Evolutionary conservation across 2,888 invertebrate genomes (phyloP).

Genomic region (Lathronympha strigana): DNA sequence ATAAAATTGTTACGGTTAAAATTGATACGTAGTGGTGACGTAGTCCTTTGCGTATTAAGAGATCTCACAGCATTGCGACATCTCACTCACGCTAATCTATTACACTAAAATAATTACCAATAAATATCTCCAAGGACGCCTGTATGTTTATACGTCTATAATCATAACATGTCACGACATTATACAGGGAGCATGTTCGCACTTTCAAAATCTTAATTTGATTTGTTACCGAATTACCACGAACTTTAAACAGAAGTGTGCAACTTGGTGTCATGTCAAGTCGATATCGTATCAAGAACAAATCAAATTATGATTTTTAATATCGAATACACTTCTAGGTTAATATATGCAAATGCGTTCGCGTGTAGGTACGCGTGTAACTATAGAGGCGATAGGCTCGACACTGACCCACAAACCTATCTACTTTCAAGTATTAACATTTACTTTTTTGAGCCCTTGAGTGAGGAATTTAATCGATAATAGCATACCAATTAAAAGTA

Average conservation of each 20-base stretch:
- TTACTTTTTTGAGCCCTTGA: conserved; percentile 31
- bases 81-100: conserved; percentile 13
- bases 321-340: too few species aligned
- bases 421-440: conserved; percentile 29
- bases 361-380: not conserved
- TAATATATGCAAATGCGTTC: not conserved
- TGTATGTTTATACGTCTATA: conserved; percentile 15
- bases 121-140: conserved; percentile 28
- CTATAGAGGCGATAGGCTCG: conserved; percentile 15
- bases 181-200: conserved; percentile 14
- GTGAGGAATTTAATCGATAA: conserved; percentile 24
- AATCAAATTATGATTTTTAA: too few species aligned
- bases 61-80: conserved; percentile 8
- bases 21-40: too few species aligned
- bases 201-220: too few species aligned
- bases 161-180: conserved; percentile 37
- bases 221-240: too few species aligned
- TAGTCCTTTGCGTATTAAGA: not conserved
- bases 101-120: conserved; percentile 23
- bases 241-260: too few species aligned
- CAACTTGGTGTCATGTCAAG: too few species aligned
- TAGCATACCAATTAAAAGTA: conserved; percentile 12
- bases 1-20: not conserved
- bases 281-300: too few species aligned
- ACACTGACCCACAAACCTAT: conserved; percentile 28